Base-by-base conservation (phyloP, 2,797 vertebrate genomes). In the Sebastes iracundus region DNA sequence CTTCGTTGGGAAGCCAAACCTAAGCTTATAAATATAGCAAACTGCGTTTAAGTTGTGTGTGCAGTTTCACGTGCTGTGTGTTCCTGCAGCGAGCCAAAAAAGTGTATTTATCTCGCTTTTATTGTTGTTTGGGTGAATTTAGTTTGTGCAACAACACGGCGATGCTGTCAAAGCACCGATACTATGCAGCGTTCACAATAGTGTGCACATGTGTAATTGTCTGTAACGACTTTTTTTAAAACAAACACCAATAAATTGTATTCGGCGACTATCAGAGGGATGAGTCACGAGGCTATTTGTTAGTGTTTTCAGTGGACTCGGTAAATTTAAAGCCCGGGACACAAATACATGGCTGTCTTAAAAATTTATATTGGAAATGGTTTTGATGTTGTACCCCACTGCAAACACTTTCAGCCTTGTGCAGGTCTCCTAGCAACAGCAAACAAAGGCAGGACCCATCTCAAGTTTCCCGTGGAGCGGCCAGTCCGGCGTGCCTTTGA, bases 381-480 rank as follows among this genome's bases (percentile, higher is more conserved):
- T 96, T 96, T 96, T 96, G 94, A 96, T 95, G 94, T 95, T 93
- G 93, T 94, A 89, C 92, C 94, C 95, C 92, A 94, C 92, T 90
- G 95, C 95, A 95, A 96, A 96, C 95, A 96, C 95, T 96, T 96
- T 95, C 93, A 93, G 94, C 94, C 92, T 92, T 92, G 90, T 93
- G 89, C 86, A 92, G 90, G 94, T 97, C 91, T 95, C 96, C 94
- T 96, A 97, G 96, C 96, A 96, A 97, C 96, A 93, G 95, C 95
- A 96, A 96, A 96, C 96, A 96, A 97, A 96, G 94, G 94, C 95
- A 95, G 92, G 94, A 94, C 94, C 94, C 95, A 96, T 96, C 95
- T 96, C 94, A 96, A 96, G 96, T 96, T 96, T 96, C 94, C 94
- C 64, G 92, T 94, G 93, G 95, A 91, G 95, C 91, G 93, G 90